Evolutionary conservation across 2,888 invertebrate genomes (phyloP).

Genomic region (Seira ritae): DNA sequence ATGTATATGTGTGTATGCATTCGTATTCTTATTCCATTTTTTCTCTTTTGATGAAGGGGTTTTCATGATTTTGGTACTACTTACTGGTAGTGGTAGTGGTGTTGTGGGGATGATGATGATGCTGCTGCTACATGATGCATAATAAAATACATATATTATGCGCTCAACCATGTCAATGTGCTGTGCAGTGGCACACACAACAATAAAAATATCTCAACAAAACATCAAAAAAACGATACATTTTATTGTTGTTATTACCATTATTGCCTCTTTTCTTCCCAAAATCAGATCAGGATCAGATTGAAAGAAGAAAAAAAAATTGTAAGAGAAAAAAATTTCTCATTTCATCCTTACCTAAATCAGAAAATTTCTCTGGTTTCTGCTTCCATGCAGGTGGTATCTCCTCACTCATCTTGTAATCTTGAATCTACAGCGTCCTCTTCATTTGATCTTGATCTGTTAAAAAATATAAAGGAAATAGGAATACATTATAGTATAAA

Average conservation of each 20-base stretch:
- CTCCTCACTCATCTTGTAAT: background rate
- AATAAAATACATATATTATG: slow-evolving; percentile 10
- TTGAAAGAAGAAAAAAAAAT: background rate
- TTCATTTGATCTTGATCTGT: background rate
- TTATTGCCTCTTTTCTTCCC: slow-evolving; percentile 7
- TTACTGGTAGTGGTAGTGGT: no score
- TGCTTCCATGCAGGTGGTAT: slow-evolving; percentile 33
- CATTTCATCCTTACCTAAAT: background rate
- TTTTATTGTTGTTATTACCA: background rate
- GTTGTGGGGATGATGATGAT: background rate
- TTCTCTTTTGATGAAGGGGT: background rate
- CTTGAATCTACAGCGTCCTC: slow-evolving; percentile 11
- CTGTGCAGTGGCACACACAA: slow-evolving; percentile 16
- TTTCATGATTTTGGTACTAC: no score
- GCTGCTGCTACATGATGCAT: slow-evolving; percentile 7
- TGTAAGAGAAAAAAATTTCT: background rate
- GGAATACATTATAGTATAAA: no score
- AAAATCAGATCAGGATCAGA: background rate
- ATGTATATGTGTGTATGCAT: no score
- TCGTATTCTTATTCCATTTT: no score
- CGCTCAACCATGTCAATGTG: slow-evolving; percentile 14
- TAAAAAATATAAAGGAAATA: no score
- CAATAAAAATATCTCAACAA: slow-evolving; percentile 13
- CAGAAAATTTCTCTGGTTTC: background rate
- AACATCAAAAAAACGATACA: slow-evolving; percentile 11